phyloP scores from a whole-genome alignment of 2,888 invertebrate species.

The Xanthorhoe spadicearia region DNA sequence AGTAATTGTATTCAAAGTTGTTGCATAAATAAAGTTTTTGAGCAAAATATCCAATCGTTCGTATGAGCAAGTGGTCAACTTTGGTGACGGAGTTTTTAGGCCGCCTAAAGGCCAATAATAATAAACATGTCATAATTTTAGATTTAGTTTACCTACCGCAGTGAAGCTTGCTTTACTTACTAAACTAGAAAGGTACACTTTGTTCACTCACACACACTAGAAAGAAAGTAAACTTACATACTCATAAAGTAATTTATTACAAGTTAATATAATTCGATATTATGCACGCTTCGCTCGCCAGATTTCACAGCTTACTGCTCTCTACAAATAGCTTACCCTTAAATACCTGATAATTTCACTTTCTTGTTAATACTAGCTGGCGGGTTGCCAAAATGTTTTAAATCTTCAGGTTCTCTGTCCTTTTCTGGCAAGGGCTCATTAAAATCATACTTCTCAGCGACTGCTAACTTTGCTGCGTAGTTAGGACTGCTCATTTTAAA shows the following conservation, averaged over 20 bases:
- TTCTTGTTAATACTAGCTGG: slow-evolving; percentile 59
- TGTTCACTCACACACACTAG: neutral
- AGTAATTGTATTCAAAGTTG: neutral
- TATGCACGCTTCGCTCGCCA: neutral
- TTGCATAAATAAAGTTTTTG: too few species aligned
- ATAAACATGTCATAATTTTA: too few species aligned
- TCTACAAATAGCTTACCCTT: neutral
- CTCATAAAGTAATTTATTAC: too few species aligned
- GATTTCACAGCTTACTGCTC: neutral
- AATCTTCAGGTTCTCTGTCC: slow-evolving; percentile 57
- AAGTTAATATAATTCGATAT: neutral
- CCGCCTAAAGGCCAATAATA: too few species aligned
- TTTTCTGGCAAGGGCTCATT: slow-evolving; percentile 67
- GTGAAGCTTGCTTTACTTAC: too few species aligned
- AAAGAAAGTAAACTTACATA: neutral
- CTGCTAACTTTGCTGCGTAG: slow-evolving; percentile 55
- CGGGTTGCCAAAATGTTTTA: slow-evolving; percentile 52
- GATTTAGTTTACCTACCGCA: too few species aligned
- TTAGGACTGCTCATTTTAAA: slow-evolving; percentile 61
- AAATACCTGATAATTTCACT: slow-evolving; percentile 40
- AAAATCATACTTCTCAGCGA: slow-evolving; percentile 67
- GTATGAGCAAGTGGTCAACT: too few species aligned
- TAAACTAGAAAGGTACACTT: too few species aligned
- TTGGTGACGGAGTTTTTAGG: too few species aligned
- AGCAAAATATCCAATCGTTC: too few species aligned